Conservation (phyloP, 2,113 vertebrate genomes). For the Emydocephalus ijimae region DNA sequence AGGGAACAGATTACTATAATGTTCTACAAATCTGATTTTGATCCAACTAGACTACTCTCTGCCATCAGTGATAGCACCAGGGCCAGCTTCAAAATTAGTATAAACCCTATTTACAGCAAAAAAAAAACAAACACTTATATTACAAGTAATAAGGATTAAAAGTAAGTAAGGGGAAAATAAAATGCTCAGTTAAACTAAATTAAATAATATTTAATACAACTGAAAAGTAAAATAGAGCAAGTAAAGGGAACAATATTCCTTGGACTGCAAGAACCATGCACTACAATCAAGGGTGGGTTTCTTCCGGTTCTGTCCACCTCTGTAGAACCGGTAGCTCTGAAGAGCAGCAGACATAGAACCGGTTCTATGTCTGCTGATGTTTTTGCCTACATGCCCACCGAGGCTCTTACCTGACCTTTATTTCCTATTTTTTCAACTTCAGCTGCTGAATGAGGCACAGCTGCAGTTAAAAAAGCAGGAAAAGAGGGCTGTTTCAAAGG, state of each 20-base stretch:
- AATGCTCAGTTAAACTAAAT: background rate
- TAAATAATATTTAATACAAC: background rate
- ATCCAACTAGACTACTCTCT: background rate
- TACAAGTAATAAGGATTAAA: background rate
- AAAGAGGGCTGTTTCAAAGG: too few relatives aligned
- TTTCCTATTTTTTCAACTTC: too few relatives aligned
- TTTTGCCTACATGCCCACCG: too few relatives aligned
- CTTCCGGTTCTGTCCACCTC: too few relatives aligned
- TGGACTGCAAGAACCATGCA: background rate
- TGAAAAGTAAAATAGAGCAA: background rate
- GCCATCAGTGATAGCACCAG: background rate
- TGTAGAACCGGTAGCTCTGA: too few relatives aligned
- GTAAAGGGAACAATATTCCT: background rate
- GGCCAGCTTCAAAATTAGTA: background rate
- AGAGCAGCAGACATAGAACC: too few relatives aligned
- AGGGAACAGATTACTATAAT: background rate
- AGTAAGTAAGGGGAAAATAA: background rate
- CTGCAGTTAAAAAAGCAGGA: too few relatives aligned
- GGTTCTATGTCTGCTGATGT: too few relatives aligned
- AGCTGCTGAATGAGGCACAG: too few relatives aligned
- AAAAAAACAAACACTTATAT: background rate
- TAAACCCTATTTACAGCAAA: background rate
- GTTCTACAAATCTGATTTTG: background rate
- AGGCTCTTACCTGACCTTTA: too few relatives aligned
- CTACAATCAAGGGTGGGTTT: background rate